Base-by-base conservation (phyloP, 2,888 invertebrate genomes). In the Kuschelorhynchus macadamiae region DNA sequence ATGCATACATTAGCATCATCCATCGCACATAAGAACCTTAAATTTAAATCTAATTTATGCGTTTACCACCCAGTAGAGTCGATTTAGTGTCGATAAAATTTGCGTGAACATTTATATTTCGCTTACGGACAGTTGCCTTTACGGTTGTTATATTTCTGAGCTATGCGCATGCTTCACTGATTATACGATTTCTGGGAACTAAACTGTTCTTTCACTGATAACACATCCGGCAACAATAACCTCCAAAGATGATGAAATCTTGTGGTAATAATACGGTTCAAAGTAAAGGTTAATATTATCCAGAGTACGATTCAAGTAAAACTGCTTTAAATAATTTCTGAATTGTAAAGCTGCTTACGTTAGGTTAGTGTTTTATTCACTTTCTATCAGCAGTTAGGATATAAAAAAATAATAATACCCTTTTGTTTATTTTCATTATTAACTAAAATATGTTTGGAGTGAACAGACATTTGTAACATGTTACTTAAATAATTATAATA, bases 201-300 rank as follows among this genome's bases (percentile, higher is more conserved):
- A 79, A 81, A 79, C 80, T 79, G 81, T 80, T 81, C 77, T 77
- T 79, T 80, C 79, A 81, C 77, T 77, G 80, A 81, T 80, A 81
- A 80, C 74, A 73, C 71, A 78, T 82, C 81, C 82, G 81, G 82
- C 79, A 80, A 76, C 82, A 82, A 81, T 80, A 81, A 82, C 82
- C 82, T 81, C 81, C 75, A 78, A 75, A 74, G 77, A 76, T 65
- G 65, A 65, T 46, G 14, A 46, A 42, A 33, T 73, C 36, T 21
- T 32, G 30, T 36, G 18, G 30, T 16, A 52, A 41, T 42, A 32
- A 25, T 42, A 30, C 33, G 47, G 47, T 47, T 47, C 47, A 47
- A 25, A 47, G 47, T 47, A 47, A 47, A 47, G 47, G 12, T 20
- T 47, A 47, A 20, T 47, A 36, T 36, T 36, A 36, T 36, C 41